Conservation (phyloP, 2,888 invertebrate genomes). For the Archips crataeganus region DNA sequence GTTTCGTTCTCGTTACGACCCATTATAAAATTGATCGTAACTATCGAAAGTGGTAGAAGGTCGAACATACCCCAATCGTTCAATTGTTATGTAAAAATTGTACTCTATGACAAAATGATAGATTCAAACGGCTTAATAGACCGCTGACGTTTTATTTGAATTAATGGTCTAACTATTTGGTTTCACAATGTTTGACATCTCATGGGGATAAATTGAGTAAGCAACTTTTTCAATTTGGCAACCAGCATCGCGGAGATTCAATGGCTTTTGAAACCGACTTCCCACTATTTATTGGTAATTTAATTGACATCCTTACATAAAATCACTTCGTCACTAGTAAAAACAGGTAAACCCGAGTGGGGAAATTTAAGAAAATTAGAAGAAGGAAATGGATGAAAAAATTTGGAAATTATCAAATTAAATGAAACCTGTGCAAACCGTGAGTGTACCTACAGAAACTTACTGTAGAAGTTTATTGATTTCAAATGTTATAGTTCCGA, state of each 20-base stretch:
- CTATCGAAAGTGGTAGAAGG: conserved; percentile 45
- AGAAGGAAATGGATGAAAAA: too few relatives aligned
- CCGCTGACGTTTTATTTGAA: conserved; percentile 13
- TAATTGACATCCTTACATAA: too few relatives aligned
- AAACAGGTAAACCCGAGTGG: too few relatives aligned
- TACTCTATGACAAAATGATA: conserved; percentile 38
- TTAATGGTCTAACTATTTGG: conserved; percentile 1
- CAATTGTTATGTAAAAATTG: conserved; percentile 41
- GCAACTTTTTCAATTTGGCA: background rate
- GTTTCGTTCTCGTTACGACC: conserved; percentile 59
- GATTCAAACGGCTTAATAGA: conserved; percentile 26
- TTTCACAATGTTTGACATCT: conserved; percentile 4
- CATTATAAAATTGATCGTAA: conserved; percentile 65
- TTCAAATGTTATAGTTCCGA: background rate
- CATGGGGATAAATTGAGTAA: background rate
- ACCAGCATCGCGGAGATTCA: background rate
- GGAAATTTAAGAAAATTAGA: too few relatives aligned
- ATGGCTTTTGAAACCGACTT: background rate
- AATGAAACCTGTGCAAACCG: too few relatives aligned
- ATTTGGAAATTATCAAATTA: too few relatives aligned
- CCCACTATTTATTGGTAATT: too few relatives aligned
- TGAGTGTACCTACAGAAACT: too few relatives aligned
- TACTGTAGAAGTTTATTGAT: too few relatives aligned
- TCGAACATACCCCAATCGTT: conserved; percentile 39
- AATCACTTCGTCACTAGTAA: too few relatives aligned